phyloP scores from a whole-genome alignment of 1,140 invertebrate genomes.

The Paraescarpia echinospica region DNA sequence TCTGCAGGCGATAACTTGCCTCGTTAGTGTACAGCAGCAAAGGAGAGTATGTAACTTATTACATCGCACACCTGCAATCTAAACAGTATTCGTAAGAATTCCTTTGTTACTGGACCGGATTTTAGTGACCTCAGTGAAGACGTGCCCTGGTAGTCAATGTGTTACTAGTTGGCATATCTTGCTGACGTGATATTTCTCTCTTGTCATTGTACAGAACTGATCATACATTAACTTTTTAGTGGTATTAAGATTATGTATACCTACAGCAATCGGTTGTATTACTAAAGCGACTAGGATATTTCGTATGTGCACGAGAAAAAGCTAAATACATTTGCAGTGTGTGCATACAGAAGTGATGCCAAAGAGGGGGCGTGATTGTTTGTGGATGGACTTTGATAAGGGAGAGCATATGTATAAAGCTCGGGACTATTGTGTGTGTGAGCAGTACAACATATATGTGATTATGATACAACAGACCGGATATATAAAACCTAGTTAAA shows the following conservation, averaged over 20 bases:
- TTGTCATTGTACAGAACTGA: background rate
- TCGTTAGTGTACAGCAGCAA: background rate
- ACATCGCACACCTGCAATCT: background rate
- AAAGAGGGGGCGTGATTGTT: background rate
- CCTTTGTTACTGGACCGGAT: background rate
- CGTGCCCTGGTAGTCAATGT: background rate
- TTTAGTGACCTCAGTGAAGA: background rate
- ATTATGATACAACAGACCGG: background rate
- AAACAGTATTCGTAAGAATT: background rate
- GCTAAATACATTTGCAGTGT: background rate
- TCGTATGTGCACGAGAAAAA: background rate
- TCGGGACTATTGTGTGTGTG: background rate
- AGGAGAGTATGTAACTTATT: background rate
- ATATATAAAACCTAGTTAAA: background rate
- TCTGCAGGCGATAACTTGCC: background rate
- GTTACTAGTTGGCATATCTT: background rate
- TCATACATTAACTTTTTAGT: background rate
- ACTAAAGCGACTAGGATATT: background rate
- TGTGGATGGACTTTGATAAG: background rate
- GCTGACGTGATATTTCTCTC: background rate
- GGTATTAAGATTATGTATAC: background rate
- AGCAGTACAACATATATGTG: background rate
- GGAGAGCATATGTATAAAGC: background rate
- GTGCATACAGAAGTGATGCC: background rate
- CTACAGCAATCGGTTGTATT: background rate